Conservation (phyloP, 2,797 vertebrate species). For the Bradypodion ventrale region DNA sequence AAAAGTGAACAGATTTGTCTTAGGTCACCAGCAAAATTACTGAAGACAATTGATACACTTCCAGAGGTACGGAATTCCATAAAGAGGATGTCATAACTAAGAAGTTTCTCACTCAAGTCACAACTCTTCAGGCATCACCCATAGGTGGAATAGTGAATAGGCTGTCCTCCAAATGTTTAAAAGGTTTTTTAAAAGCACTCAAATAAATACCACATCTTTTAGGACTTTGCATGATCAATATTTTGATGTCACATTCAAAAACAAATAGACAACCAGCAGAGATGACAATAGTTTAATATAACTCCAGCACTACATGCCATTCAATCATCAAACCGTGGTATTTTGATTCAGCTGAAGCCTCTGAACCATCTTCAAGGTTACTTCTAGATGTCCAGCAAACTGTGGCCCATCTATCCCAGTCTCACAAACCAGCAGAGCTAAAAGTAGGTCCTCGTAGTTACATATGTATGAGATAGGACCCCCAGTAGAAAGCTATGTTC, state of each 20-base stretch:
- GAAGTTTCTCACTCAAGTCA: not conserved
- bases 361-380: not conserved
- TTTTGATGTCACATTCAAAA: not conserved
- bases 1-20: not conserved
- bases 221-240: not conserved
- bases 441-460: not conserved
- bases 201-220: not conserved
- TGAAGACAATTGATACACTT: not conserved
- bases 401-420: not conserved
- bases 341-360: not conserved
- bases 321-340: not conserved
- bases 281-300: not conserved
- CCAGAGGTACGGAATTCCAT: not conserved
- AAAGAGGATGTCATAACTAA: not conserved
- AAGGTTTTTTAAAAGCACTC: not conserved
- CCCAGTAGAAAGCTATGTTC: not conserved
- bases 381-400: not conserved
- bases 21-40: not conserved
- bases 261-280: not conserved
- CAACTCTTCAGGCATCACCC: not conserved
- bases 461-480: not conserved
- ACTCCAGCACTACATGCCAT: not conserved
- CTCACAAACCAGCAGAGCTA: not conserved
- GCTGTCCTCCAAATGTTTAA: not conserved
- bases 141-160: not conserved